A percentile compares a stretch with the other conserved stretches of the same genome.
phyloP scores from a whole-genome alignment of 2,888 invertebrate genomes.

The Bombylius major region DNA sequence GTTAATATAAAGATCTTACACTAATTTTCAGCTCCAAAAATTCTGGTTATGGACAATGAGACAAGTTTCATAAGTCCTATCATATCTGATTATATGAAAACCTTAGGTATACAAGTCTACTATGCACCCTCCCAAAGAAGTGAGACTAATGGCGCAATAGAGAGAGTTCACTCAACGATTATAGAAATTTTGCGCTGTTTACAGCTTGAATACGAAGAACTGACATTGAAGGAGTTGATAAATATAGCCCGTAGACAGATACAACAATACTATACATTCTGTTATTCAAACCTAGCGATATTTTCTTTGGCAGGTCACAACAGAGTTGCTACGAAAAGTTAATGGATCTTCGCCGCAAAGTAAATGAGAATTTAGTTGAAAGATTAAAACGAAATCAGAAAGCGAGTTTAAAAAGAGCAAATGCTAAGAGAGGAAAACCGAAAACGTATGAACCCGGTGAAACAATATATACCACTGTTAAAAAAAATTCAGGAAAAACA shows the following conservation, averaged over 20 bases:
- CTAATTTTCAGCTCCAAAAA: too few species aligned
- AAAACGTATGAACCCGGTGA: background rate
- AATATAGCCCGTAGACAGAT: slow-evolving; percentile 3
- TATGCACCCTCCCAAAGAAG: too few species aligned
- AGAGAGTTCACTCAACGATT: too few species aligned
- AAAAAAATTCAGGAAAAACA: slow-evolving; percentile 2
- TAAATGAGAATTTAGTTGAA: background rate
- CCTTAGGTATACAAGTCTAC: too few species aligned
- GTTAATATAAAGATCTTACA: too few species aligned
- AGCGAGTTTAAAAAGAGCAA: background rate
- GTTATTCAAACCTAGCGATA: slow-evolving; percentile 1
- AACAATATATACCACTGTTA: background rate
- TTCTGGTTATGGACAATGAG: too few species aligned
- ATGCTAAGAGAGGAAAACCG: background rate
- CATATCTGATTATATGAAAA: too few species aligned
- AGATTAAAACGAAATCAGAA: background rate
- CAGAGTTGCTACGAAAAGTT: slow-evolving; percentile 1
- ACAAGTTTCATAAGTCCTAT: too few species aligned
- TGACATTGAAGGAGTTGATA: background rate
- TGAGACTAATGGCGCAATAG: too few species aligned
- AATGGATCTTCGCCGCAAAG: background rate
- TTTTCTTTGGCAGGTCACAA: slow-evolving; percentile 4
- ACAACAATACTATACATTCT: slow-evolving; percentile 1
- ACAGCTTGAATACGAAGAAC: background rate
- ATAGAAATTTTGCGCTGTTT: too few species aligned